Evolutionary conservation across 1,140 invertebrate genomes (phyloP).

Genomic region (Platorchestia sp.): DNA sequence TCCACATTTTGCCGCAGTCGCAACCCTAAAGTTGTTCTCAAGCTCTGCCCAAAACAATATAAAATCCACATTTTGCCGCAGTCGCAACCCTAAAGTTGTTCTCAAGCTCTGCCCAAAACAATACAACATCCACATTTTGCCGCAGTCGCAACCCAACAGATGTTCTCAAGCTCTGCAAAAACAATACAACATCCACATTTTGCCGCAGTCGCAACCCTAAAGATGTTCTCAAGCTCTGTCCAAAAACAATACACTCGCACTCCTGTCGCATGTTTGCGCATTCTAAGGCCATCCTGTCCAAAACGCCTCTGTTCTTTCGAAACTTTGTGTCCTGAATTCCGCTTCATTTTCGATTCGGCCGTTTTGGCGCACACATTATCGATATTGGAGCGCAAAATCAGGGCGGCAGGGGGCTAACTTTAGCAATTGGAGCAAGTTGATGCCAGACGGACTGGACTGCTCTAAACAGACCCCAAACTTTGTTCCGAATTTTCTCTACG

Average conservation of each 20-base stretch:
- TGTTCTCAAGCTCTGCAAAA: no score
- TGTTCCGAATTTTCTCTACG: background rate
- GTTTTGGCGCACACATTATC: background rate
- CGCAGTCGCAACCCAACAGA: no score
- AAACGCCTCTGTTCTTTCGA: background rate
- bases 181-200: no score
- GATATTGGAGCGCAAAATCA: constrained; percentile 28
- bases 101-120: no score
- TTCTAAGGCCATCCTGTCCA: background rate
- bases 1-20: no score
- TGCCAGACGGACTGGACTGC: background rate
- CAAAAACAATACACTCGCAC: background rate
- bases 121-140: no score
- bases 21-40: no score
- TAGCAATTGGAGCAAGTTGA: constrained; percentile 1
- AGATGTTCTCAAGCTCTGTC: no score
- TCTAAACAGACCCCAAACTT: background rate
- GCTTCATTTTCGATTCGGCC: background rate
- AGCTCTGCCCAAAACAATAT: no score
- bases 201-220: no score
- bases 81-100: no score
- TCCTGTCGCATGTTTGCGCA: background rate
- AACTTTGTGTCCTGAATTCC: background rate
- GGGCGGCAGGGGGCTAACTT: background rate
- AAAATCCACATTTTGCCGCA: no score